These are phyloP conservation scores for Ictalurus punctatus DNA, from an alignment of 2,113 vertebrate genomes.

Conservation along the genomic window DNA sequence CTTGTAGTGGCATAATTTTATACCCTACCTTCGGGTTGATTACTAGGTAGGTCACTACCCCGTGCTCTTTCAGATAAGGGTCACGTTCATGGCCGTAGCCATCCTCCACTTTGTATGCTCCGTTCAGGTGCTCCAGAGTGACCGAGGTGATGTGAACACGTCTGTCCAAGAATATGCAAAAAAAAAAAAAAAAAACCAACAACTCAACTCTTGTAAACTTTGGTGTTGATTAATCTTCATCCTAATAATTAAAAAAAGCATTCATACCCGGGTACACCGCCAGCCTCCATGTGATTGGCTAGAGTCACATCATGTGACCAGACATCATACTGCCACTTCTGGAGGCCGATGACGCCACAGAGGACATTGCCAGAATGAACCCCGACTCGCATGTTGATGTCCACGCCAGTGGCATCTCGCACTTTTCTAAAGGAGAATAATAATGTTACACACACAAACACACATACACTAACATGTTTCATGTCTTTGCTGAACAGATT, in stretches of 20 bases:
- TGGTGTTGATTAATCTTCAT: not conserved
- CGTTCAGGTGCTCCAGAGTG: conserved; percentile 91
- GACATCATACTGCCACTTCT: conserved; percentile 98
- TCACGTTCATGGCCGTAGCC: conserved; percentile 91
- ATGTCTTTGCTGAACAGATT: not conserved
- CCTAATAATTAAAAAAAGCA: not conserved
- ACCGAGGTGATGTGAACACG: conserved; percentile 95
- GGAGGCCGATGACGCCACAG: conserved; percentile 95
- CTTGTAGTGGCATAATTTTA: not conserved
- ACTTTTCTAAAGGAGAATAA: conserved; percentile 81
- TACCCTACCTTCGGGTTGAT: conserved; percentile 88
- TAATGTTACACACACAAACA: not conserved
- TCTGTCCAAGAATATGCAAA: conserved; percentile 67
- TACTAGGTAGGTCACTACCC: conserved; percentile 90
- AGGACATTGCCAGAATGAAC: conserved; percentile 97
- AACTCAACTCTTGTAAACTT: not conserved
- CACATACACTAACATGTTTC: too few relatives aligned
- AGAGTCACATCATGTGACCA: conserved; percentile 98
- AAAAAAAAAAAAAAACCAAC: not conserved
- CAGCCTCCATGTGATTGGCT: conserved; percentile 98
- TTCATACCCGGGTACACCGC: conserved; percentile 92
- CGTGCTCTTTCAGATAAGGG: conserved; percentile 91
- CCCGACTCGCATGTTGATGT: conserved; percentile 96
- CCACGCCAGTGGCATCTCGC: conserved; percentile 90
- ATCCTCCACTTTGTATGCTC: conserved; percentile 93